Evolutionary conservation across 2,888 invertebrate genomes (phyloP).

Genomic region (Oxytorus armatus): DNA sequence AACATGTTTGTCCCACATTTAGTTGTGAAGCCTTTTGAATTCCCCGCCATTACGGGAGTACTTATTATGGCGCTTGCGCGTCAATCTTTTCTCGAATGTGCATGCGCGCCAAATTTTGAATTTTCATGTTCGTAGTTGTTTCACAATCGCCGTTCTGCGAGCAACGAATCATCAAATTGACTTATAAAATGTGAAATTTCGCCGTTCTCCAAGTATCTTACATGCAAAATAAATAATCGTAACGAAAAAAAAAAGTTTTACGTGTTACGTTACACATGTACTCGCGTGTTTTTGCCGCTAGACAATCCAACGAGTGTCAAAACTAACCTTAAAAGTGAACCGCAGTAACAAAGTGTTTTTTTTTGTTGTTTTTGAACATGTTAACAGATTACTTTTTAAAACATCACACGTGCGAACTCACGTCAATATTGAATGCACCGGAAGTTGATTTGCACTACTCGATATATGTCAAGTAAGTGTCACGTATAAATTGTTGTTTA

Average conservation of each 20-base stretch:
- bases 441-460: constrained; percentile 88
- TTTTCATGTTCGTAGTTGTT: not conserved
- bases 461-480: constrained; percentile 89
- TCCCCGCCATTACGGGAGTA: not conserved
- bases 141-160: not conserved
- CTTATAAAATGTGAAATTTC: not conserved
- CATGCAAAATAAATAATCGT: not conserved
- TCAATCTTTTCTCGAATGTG: not conserved
- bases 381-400: constrained; percentile 86
- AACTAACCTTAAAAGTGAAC: constrained; percentile 26
- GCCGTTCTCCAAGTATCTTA: not conserved
- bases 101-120: not conserved
- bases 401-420: constrained; percentile 87
- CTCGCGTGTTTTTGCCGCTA: not conserved
- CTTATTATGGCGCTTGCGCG: not conserved
- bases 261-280: not conserved
- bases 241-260: not conserved
- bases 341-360: not conserved
- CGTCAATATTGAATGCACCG: constrained; percentile 87
- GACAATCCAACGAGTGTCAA: not conserved
- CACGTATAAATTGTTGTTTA: not conserved
- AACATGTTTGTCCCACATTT: too few relatives aligned
- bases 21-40: too few relatives aligned
- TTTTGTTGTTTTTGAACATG: constrained; percentile 67
- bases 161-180: not conserved